These are phyloP conservation scores for Zonotrichia albicollis DNA, from an alignment of 2,797 vertebrate species.

Conservation along the genomic window DNA sequence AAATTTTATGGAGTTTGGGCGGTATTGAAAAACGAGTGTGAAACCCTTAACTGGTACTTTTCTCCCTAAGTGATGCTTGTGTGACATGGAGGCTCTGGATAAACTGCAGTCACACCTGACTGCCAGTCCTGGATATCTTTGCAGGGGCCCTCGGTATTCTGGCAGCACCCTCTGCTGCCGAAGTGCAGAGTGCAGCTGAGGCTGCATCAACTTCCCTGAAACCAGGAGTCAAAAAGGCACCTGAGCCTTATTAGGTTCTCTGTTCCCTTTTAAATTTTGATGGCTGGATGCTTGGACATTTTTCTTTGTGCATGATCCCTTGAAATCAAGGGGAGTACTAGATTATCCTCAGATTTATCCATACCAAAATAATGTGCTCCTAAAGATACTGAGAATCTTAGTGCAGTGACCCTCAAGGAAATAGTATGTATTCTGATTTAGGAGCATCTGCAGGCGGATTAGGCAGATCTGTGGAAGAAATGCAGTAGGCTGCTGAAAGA, in stretches of 20 bases:
- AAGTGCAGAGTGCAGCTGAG: neutral
- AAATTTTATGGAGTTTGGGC: neutral
- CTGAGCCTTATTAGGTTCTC: neutral
- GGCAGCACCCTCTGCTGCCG: conserved; percentile 58
- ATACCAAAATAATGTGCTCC: neutral
- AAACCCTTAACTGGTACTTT: neutral
- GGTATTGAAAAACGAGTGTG: neutral
- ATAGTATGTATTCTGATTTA: neutral
- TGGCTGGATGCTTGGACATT: neutral
- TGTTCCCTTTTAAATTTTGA: neutral
- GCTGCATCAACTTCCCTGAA: neutral
- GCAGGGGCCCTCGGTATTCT: neutral
- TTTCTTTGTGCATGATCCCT: neutral
- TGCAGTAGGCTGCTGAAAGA: neutral
- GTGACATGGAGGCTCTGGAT: neutral
- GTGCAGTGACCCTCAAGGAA: neutral
- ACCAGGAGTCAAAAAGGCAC: neutral
- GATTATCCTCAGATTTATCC: neutral
- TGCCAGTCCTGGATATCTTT: neutral
- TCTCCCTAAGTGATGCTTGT: neutral
- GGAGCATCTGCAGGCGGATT: neutral
- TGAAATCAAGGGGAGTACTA: neutral
- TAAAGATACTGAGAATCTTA: neutral
- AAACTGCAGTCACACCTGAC: neutral
- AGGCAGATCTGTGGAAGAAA: neutral